Evolutionary conservation across 1,140 invertebrate genomes (phyloP).

Genomic region (Drosophila kepulauana): DNA sequence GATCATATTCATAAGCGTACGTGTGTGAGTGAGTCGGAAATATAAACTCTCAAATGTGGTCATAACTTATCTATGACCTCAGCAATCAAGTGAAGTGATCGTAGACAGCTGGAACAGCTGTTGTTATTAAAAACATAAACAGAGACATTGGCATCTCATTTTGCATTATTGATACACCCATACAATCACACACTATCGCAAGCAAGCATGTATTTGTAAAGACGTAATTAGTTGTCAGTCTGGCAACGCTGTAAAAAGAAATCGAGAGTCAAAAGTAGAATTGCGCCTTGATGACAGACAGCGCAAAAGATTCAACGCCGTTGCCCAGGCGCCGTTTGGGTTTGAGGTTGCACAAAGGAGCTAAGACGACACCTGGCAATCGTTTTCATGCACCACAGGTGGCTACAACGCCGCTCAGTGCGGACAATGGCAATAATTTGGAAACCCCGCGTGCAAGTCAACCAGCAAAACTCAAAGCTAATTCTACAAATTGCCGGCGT

Average conservation of each 20-base stretch:
- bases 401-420: not conserved
- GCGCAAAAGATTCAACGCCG: constrained; percentile 15
- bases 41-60: not conserved
- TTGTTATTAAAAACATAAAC: constrained; percentile 15
- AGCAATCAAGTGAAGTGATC: not conserved
- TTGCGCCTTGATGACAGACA: constrained; percentile 22
- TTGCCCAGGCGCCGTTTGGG: constrained; percentile 30
- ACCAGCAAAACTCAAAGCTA: constrained; percentile 1
- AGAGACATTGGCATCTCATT: not conserved
- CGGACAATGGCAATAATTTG: not conserved
- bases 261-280: not conserved
- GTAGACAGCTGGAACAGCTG: not conserved
- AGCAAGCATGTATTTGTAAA: not conserved
- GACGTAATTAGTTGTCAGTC: not conserved
- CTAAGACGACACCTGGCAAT: constrained; percentile 26
- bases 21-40: not conserved
- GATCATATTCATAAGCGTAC: not conserved
- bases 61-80: constrained; percentile 6
- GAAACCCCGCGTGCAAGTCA: constrained; percentile 47
- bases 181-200: not conserved
- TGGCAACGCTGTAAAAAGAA: constrained; percentile 15
- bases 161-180: not conserved
- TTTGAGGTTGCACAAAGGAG: constrained; percentile 15
- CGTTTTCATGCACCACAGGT: constrained; percentile 7
- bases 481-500: constrained; percentile 50